Evolutionary conservation across 1,140 invertebrate species (phyloP).

Genomic region (Steinernema khuongi): DNA sequence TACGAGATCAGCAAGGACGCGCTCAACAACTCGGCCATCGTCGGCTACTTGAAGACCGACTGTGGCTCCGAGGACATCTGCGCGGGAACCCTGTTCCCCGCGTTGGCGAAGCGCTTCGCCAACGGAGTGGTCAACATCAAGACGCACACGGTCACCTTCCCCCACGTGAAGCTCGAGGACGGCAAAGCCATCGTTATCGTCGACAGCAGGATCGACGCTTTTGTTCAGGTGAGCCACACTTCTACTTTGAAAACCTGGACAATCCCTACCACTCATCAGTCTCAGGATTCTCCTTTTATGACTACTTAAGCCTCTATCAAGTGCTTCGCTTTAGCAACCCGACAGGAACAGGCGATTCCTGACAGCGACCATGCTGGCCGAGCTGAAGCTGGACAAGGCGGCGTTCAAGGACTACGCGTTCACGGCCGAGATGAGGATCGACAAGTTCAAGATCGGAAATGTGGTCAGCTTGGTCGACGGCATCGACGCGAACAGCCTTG

Average conservation of each 20-base stretch:
- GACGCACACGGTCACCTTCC: slow-evolving; percentile 56
- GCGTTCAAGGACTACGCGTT: slow-evolving; percentile 53
- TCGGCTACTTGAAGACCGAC: slow-evolving; percentile 55
- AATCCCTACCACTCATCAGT: background rate
- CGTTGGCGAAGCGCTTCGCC: slow-evolving; percentile 45
- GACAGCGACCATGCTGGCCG: slow-evolving; percentile 56
- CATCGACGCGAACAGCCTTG: slow-evolving; percentile 55
- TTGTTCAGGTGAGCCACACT: slow-evolving; percentile 49
- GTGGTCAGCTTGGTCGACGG: slow-evolving; percentile 52
- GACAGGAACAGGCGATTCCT: slow-evolving; percentile 52
- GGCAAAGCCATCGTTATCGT: slow-evolving; percentile 50
- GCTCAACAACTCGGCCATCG: slow-evolving; percentile 50
- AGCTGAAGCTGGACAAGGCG: slow-evolving; percentile 49
- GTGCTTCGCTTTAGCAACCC: slow-evolving; percentile 49
- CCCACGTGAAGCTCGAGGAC: slow-evolving; percentile 43
- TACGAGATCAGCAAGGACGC: slow-evolving; percentile 54
- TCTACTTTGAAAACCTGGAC: background rate
- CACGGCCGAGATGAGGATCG: slow-evolving; percentile 46
- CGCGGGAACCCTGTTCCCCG: slow-evolving; percentile 56
- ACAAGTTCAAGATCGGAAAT: slow-evolving; percentile 45
- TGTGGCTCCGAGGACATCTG: slow-evolving; percentile 55
- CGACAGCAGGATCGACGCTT: slow-evolving; percentile 55
- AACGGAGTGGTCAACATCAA: slow-evolving; percentile 57
- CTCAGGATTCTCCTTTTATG: background rate
- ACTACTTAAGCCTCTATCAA: slow-evolving; percentile 22